phyloP scores from a whole-genome alignment of 2,113 vertebrate genomes.

The Rhinopomastus cyanomelas region DNA sequence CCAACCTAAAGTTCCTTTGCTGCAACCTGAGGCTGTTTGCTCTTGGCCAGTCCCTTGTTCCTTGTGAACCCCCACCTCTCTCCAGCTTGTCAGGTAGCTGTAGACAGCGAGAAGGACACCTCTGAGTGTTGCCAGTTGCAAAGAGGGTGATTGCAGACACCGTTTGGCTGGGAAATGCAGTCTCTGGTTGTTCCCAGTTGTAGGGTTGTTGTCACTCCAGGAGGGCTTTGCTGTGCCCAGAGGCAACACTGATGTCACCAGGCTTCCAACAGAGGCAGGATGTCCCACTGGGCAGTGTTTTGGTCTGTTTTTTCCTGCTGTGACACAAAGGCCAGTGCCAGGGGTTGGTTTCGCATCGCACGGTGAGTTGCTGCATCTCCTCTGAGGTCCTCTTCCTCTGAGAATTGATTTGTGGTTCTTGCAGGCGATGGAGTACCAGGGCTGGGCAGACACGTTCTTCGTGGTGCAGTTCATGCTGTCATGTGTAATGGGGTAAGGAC shows the following conservation, averaged over 20 bases:
- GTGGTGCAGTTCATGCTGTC: slow-evolving; percentile 78
- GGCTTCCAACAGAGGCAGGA: not conserved
- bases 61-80: too few relatives aligned
- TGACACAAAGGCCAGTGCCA: accelerated
- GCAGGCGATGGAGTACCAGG: slow-evolving; percentile 80
- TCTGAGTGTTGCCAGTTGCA: not conserved
- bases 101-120: too few relatives aligned
- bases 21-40: too few relatives aligned
- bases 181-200: not conserved
- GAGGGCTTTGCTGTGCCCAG: not conserved
- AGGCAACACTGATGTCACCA: accelerated
- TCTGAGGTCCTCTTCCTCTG: not conserved
- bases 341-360: too few relatives aligned
- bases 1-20: too few relatives aligned
- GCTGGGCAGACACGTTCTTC: slow-evolving; percentile 79
- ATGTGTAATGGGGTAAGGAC: slow-evolving; percentile 83
- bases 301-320: not conserved
- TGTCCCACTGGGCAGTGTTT: accelerated
- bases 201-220: accelerated
- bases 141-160: not conserved
- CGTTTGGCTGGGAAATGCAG: not conserved
- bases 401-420: slow-evolving; percentile 11
- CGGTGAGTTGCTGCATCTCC: not conserved
- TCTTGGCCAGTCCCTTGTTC: too few relatives aligned
- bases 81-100: too few relatives aligned